These are phyloP conservation scores for Luscinia luscinia DNA, from an alignment of 2,797 vertebrate species.

Conservation along the genomic window DNA sequence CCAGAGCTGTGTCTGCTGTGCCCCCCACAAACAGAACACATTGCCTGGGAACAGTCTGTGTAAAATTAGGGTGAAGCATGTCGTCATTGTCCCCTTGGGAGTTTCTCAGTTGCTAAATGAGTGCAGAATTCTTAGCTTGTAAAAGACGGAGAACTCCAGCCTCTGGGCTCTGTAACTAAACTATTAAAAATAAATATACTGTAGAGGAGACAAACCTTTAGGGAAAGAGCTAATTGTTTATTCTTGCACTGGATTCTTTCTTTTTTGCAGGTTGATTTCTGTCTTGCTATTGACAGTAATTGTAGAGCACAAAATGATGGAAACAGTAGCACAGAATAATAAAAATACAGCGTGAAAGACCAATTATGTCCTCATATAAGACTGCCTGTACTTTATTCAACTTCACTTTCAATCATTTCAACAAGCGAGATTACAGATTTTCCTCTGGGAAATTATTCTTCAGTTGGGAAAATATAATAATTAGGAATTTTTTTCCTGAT, in stretches of 20 bases:
- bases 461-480: neutral
- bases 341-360: neutral
- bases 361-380: neutral
- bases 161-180: slow-evolving; percentile 8
- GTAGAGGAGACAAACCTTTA: slow-evolving; percentile 7
- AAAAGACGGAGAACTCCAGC: neutral
- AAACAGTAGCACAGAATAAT: neutral
- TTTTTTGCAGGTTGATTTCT: slow-evolving; percentile 1
- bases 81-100: neutral
- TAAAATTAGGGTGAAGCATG: neutral
- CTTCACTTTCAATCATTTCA: neutral
- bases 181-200: slow-evolving; percentile 46
- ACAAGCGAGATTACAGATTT: neutral
- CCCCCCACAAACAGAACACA: neutral
- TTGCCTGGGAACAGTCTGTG: neutral
- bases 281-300: neutral
- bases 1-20: neutral
- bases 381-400: neutral
- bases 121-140: neutral
- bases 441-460: slow-evolving; percentile 1
- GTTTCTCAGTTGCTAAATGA: slow-evolving; percentile 22
- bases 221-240: slow-evolving; percentile 14
- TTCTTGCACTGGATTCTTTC: neutral
- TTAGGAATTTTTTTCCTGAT: neutral
- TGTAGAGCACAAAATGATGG: neutral